Base-by-base conservation (phyloP, 92 coral and sea anemone genomes). In the Parazoanthus swiftii region DNA sequence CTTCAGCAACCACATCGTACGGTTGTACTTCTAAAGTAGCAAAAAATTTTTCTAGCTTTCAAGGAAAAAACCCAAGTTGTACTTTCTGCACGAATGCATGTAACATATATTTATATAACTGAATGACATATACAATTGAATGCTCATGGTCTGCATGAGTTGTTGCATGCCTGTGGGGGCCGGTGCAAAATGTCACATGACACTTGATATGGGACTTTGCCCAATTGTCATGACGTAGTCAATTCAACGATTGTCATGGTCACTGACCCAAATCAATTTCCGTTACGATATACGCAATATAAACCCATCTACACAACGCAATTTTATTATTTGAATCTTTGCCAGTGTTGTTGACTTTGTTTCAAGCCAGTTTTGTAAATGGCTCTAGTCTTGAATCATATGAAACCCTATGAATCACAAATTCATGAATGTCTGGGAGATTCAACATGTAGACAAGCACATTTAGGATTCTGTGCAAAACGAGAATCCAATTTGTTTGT, bases 401-500 rank as follows among this genome's bases (percentile, higher is more conserved):
- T 39, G 1, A 25, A 44, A 44, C 43, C 58, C 15, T 16, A 51
- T 26, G 23, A 29, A n/a, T 68, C 16, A 56, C 54, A 23, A 82
- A 66, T 66, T 23, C 87, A 70, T 29, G 68, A 84, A 48, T 39
- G 77, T 43, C 26, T 5, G 11, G 78, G 77, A 20, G 67, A 44
- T 29, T 70, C 79, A 3, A 21, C 67, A 16, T 84, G 66, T 33
- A 70, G 78, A 18, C 63, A 84, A 39, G 78, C 87, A 70, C 87
- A 71, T 71, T 84, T 84, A 70, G 87, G 77, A 18, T 70, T 84
- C 44, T 84, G 87, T 84, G 68, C 74, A 7, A 84, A 84, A 84
- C 79, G 77, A 46, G 87, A 84, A 46, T 84, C 79, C 26, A 84
- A 43, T 71, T 25, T 68, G 44, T 71, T n/a, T 71, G 21, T 70